Evolutionary conservation across 2,113 vertebrate species (phyloP), one percentile per base, ranked within the genome.

Genomic region (Zosterops japonicus): DNA sequence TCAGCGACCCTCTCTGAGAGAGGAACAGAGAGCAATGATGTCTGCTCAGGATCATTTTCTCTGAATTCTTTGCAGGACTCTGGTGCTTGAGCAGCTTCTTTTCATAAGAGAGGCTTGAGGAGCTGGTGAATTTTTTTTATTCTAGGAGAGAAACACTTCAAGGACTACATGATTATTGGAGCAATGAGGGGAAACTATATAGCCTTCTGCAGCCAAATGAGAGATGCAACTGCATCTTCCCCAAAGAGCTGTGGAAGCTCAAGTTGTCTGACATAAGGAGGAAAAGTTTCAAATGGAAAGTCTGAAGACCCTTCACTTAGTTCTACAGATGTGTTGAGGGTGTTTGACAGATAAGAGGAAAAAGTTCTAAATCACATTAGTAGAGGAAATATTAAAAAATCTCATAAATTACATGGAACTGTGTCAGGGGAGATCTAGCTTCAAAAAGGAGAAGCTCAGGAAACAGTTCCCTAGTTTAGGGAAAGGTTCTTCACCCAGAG

Each of bases 281-380:
- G 5, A 63, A 57, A 14, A 18, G 1, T 70, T 87, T 90, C 41
- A 75, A 4, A 31, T 64, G 24, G 11, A 79, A 82, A 65, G 5
- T 29, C 18, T 79, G 44, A 79, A 61, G 50, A 72, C 1, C 4
- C 1, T 76, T 79, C 3, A 3, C 7, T 44, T 89, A 67, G 24
- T 67, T 33, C 14, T 42, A 44, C 11, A 81, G 35, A 67, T 0
- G 0, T 31, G 7, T 47, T 50, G 35, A 80, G 12, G 3, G 6
- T 35, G 27, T 89, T 74, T 61, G 55, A 65, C 27, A 87, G 39
- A 42, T 33, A 76, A 60, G 6, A 7, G 7, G 5, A 0, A 3
- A 81, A 93, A 23, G 5, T 29, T 87, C 39, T 83, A 47, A 92
- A 78, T 65, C 68, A 46, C 8, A 21, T 12, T 53, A 14, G 9